Evolutionary conservation across 1,140 invertebrate genomes (phyloP).

Genomic region (Polypedilum pembai): DNA sequence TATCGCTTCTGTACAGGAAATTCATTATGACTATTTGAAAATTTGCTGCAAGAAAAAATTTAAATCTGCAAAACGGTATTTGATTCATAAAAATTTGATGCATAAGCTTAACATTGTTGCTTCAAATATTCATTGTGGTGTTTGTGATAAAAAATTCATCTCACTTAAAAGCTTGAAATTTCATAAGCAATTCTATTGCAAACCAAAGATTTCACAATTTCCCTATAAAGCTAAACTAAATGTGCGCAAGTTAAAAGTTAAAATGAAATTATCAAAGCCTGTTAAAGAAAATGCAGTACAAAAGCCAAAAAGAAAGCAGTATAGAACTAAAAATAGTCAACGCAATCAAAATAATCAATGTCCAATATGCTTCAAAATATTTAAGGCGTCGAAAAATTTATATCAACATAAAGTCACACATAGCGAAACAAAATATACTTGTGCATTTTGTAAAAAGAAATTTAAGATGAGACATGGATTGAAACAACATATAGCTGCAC

Average conservation of each 20-base stretch:
- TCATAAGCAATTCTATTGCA: neutral
- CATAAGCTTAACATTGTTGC: neutral
- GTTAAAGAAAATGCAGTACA: neutral
- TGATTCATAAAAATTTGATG: neutral
- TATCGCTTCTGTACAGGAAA: neutral
- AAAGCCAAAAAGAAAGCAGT: neutral
- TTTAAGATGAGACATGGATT: conserved; percentile 40
- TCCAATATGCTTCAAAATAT: neutral
- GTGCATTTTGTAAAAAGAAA: conserved; percentile 35
- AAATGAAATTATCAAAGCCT: neutral
- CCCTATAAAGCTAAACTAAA: too few relatives aligned
- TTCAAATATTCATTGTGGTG: neutral
- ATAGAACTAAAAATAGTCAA: neutral
- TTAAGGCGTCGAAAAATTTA: neutral
- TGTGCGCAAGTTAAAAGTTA: neutral
- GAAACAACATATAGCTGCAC: conserved; percentile 40
- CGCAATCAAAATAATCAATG: neutral
- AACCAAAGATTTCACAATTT: neutral
- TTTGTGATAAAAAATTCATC: neutral
- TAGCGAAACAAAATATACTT: neutral
- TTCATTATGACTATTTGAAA: neutral
- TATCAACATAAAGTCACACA: neutral
- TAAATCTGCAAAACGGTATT: neutral
- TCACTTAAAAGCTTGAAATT: neutral
- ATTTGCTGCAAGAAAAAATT: conserved; percentile 6